These are phyloP conservation scores for Panurus biarmicus DNA, from an alignment of 2,113 vertebrate genomes.

Conservation along the genomic window DNA sequence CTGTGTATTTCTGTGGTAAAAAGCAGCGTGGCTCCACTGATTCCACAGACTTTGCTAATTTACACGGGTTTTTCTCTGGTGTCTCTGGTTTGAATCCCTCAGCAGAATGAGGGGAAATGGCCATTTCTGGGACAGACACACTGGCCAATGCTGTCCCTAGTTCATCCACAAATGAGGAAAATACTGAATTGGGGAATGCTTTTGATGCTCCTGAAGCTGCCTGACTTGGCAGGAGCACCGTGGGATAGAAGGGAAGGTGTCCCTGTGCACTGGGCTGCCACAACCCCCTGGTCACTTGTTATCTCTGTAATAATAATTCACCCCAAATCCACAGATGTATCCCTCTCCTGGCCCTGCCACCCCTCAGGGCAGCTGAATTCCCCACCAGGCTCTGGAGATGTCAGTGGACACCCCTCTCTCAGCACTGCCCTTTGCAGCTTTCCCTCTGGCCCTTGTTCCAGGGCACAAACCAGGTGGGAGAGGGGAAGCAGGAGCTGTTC, in stretches of 20 bases:
- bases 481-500: not conserved
- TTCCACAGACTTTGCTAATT: not conserved
- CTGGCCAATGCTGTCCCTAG: not conserved
- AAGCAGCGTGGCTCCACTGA: not conserved
- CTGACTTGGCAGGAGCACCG: not conserved
- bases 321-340: not conserved
- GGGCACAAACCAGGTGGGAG: not conserved
- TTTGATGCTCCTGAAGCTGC: not conserved
- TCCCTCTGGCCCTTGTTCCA: not conserved
- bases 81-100: not conserved
- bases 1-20: not conserved
- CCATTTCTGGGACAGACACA: not conserved
- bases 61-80: not conserved
- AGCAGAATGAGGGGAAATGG: not conserved
- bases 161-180: not conserved
- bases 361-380: not conserved
- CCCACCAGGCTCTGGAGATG: accelerated
- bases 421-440: not conserved
- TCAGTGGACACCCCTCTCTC: not conserved
- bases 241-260: not conserved
- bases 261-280: not conserved
- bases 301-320: not conserved
- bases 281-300: not conserved
- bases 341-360: not conserved
- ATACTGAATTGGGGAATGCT: not conserved